phyloP scores from a whole-genome alignment of 2,797 vertebrate genomes.

The Enteromius trimaculatus region DNA sequence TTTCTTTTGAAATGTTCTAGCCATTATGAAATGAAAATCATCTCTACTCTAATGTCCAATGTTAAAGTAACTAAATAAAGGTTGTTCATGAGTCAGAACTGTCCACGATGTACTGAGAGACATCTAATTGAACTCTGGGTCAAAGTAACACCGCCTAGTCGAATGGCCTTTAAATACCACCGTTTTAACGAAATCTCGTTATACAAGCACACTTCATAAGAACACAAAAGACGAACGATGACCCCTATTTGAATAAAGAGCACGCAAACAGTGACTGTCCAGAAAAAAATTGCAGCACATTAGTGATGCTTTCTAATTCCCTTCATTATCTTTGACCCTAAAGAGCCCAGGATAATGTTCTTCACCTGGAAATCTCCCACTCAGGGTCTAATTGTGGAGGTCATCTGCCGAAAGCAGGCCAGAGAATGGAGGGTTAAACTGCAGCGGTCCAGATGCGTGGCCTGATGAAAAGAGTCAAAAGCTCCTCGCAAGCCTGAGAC shows the following conservation, averaged over 20 bases:
- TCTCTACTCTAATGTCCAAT: neutral
- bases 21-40: neutral
- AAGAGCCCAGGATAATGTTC: constrained; percentile 34
- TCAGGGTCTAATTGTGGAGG: constrained; percentile 57
- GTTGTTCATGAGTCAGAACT: neutral
- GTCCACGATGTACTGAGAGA: neutral
- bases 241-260: constrained; percentile 45
- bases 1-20: neutral
- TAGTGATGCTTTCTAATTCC: constrained; percentile 44
- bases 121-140: constrained; percentile 35
- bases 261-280: neutral
- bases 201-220: constrained; percentile 31
- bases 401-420: constrained; percentile 59
- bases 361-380: constrained; percentile 56
- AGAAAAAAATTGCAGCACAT: neutral
- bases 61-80: neutral
- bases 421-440: constrained; percentile 72
- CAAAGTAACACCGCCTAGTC: constrained; percentile 29
- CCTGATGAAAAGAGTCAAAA: constrained; percentile 64
- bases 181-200: constrained; percentile 24
- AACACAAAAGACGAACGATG: constrained; percentile 28
- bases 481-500: constrained; percentile 69
- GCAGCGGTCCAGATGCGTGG: constrained; percentile 69
- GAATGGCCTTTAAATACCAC: constrained; percentile 20
- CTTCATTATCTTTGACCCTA: constrained; percentile 44